A percentile compares a stretch with the other conserved stretches of the same genome.
phyloP scores from a whole-genome alignment of 1,140 invertebrate genomes.

The Apis mellifera region Amel_HAv3.1 CM009946.2:5268501-5269000 shows the following conservation, averaged over 20 bases:
- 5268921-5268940: constrained; percentile 56
- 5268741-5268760: neutral
- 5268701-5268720: too few species aligned
- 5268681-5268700: neutral
- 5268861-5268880: constrained; percentile 58
- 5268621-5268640: too few species aligned
- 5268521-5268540: constrained; percentile 11
- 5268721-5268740: neutral
- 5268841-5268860: constrained; percentile 62
- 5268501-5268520: neutral
- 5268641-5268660: neutral
- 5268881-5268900: constrained; percentile 59
- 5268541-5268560: constrained; percentile 12
- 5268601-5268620: neutral
- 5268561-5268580: neutral
- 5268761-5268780: constrained; percentile 65
- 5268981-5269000: neutral
- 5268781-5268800: constrained; percentile 35
- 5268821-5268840: constrained; percentile 64
- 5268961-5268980: neutral
- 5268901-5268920: constrained; percentile 58
- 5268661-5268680: neutral
- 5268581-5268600: neutral
- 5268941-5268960: constrained; percentile 35
- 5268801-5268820: constrained; percentile 64